phyloP scores from a whole-genome alignment of 64 coral and sea anemone genomes.

The Montipora capricornis region DNA sequence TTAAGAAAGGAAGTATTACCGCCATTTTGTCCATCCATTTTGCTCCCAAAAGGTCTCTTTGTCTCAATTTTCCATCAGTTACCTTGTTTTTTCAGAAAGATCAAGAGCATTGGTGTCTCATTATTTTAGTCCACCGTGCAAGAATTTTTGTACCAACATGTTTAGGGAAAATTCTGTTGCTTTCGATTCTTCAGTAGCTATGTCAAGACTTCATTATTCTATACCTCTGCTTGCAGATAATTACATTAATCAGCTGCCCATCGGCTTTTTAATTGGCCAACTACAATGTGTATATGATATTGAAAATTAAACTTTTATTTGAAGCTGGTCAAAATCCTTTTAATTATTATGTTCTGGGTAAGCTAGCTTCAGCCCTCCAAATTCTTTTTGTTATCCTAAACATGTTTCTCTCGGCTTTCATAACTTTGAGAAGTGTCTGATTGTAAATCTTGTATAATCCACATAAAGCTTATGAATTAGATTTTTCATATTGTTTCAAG shows the following conservation, averaged over 20 bases:
- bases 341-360: slow-evolving; percentile 21
- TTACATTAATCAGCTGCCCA: not conserved
- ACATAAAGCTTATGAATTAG: slow-evolving; percentile 17
- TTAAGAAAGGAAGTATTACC: slow-evolving; percentile 26
- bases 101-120: not conserved
- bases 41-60: not conserved
- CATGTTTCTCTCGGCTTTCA: not conserved
- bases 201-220: slow-evolving; percentile 16
- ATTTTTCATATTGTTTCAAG: not conserved
- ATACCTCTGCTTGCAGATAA: slow-evolving; percentile 3
- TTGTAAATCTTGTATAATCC: slow-evolving; percentile 61
- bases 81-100: slow-evolving; percentile 8
- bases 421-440: not conserved
- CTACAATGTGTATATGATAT: slow-evolving; percentile 46
- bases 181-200: slow-evolving; percentile 15
- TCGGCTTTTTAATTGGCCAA: slow-evolving; percentile 29
- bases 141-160: slow-evolving; percentile 37
- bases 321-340: not conserved
- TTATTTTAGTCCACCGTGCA: slow-evolving; percentile 22
- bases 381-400: not conserved
- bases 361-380: not conserved
- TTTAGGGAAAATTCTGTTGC: slow-evolving; percentile 41
- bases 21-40: slow-evolving; percentile 1
- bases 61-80: slow-evolving; percentile 2
- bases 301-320: slow-evolving; percentile 24